Conservation (phyloP, 2,113 vertebrate species). For the Serinus canaria region DNA sequence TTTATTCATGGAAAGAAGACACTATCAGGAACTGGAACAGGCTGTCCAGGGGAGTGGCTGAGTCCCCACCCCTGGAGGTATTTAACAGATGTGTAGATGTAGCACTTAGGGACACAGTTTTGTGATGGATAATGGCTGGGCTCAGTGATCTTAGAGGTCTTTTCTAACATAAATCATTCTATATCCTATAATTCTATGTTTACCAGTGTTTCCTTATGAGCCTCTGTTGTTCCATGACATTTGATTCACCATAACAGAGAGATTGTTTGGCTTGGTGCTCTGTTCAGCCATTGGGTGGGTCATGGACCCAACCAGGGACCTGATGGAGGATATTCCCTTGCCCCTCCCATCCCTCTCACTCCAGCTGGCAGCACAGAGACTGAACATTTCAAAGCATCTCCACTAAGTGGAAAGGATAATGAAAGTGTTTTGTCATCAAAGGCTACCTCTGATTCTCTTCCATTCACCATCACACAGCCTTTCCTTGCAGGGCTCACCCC, state of each 20-base stretch:
- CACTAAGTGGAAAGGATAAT: neutral
- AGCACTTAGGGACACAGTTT: neutral
- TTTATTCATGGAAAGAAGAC: neutral
- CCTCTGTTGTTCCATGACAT: neutral
- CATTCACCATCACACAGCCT: neutral
- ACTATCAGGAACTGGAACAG: neutral
- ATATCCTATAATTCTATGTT: neutral
- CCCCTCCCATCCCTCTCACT: fast-evolving
- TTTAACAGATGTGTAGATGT: neutral
- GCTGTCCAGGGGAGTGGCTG: neutral
- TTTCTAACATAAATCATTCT: neutral
- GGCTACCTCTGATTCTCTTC: neutral
- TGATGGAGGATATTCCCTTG: neutral
- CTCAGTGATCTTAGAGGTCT: neutral
- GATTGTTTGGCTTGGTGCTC: neutral
- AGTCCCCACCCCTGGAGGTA: neutral
- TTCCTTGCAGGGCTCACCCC: neutral
- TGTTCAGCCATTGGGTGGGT: neutral
- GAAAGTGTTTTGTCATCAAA: neutral
- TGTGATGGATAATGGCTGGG: neutral
- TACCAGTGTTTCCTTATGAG: neutral
- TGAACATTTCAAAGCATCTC: neutral
- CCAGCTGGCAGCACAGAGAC: neutral
- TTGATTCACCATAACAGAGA: neutral
- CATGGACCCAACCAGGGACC: neutral